A percentile compares a stretch with the other conserved stretches of the same genome.
Conservation (phyloP, 2,113 vertebrate species). For the Trochalopteron elliotii region DNA sequence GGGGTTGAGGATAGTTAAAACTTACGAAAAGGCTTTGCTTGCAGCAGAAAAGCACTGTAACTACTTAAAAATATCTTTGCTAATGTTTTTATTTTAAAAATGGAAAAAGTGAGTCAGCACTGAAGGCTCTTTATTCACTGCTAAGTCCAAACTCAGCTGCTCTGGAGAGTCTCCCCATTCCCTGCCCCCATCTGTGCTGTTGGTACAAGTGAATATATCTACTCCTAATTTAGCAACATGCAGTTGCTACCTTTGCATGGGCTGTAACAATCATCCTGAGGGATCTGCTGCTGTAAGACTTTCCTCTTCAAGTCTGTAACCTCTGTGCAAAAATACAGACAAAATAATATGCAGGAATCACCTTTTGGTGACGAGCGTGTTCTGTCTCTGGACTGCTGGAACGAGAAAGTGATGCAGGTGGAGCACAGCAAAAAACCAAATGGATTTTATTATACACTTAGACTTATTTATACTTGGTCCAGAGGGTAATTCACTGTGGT, state of each 20-base stretch:
- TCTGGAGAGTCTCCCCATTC: conserved; percentile 27
- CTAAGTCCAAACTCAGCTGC: conserved; percentile 28
- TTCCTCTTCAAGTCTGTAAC: neutral
- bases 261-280: neutral
- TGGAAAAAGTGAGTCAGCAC: conserved; percentile 60
- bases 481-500: neutral
- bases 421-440: neutral
- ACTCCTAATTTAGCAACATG: conserved; percentile 29
- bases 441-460: neutral
- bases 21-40: conserved; percentile 16
- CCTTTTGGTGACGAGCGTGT: neutral
- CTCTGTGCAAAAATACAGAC: neutral
- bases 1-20: neutral
- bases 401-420: neutral
- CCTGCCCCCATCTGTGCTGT: neutral
- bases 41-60: conserved; percentile 35
- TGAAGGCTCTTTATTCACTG: conserved; percentile 18
- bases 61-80: conserved; percentile 35
- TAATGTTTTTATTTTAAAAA: conserved; percentile 64
- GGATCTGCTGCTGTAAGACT: neutral
- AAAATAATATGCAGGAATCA: neutral
- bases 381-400: neutral
- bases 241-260: neutral
- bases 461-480: neutral
- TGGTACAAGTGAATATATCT: neutral